Percentiles rank a stretch among this genome's conserved stretches.
These are phyloP conservation scores for Scolopax mira DNA, from an alignment of 2,113 vertebrate species.

Conservation along the genomic window DNA sequence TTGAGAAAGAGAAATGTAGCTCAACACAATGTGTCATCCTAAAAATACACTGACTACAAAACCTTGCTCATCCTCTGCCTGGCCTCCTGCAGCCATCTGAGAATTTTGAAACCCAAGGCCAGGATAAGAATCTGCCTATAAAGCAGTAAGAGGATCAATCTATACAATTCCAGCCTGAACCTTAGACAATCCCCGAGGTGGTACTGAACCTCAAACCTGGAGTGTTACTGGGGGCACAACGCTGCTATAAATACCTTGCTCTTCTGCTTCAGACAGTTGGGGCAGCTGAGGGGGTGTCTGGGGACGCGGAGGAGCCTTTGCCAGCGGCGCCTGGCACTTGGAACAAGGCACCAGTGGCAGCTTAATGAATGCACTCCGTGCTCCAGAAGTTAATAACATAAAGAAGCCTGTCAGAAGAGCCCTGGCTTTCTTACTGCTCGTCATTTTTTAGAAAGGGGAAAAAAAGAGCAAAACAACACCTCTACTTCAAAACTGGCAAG, in stretches of 20 bases:
- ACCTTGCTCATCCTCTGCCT: neutral
- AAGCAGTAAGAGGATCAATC: neutral
- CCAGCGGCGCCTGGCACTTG: neutral
- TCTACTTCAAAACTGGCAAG: neutral
- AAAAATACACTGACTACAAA: constrained; percentile 19
- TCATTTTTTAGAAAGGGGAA: neutral
- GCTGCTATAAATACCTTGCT: neutral
- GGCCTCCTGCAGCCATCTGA: neutral
- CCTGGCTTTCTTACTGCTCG: neutral
- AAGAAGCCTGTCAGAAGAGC: neutral
- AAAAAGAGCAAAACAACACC: neutral
- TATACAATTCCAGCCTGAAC: neutral
- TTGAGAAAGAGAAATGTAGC: neutral
- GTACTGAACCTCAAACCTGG: neutral
- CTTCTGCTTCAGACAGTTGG: neutral
- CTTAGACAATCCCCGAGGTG: neutral
- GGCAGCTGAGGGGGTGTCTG: neutral
- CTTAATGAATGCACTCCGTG: neutral
- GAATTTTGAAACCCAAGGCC: neutral
- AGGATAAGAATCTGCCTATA: neutral
- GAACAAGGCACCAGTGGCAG: neutral
- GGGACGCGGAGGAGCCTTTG: neutral
- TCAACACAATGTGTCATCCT: neutral
- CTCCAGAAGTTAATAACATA: constrained; percentile 19
- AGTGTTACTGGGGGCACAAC: neutral